Base-by-base conservation (phyloP, 1,140 invertebrate species). In the Galendromus occidentalis region DNA sequence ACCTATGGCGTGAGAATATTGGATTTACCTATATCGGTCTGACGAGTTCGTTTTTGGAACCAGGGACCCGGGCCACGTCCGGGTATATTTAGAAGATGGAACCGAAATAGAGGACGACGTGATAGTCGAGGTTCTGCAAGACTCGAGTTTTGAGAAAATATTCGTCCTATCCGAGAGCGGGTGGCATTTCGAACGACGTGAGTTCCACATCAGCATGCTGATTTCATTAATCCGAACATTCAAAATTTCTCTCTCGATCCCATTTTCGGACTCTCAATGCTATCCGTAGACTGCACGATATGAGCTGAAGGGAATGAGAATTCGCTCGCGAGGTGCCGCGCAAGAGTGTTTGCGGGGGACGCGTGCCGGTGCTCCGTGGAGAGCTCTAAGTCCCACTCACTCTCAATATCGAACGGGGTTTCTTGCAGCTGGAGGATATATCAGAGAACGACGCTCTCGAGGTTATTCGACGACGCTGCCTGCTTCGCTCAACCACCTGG, bases 111-210 rank as follows among this genome's bases (percentile, higher is more conserved):
- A 59, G 22, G 51, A 59, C 33, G 51, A 59, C 33, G 51, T 59
- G 25, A 59, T 59, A 18, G 51, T 33, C 17, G 51, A 59, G 6
- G 51, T 59, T 29, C 51, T 59, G 12, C 51, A 59, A 25, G 51
- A 59, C 9, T 59, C 51, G 51, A 29, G 25, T 14, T 59, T 59
- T 9, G 51, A 59, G 51, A 59, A 59, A 33, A 33, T 59, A 14
- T 59, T 59, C 51, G 51, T 59, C 22, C 51, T 59, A 1, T 59
- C 51, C 25, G 51, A 59, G 20, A 59, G 51, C 33, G 51, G 51
- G 14, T 59, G 51, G 51, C 51, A 59, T 25, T 59, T 59, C 22
- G 51, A 59, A 59, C 51, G 51, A 59, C 51, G 51, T 59, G 25
- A 25, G 51, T 59, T 14, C n/a, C n/a, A n/a, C n/a, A n/a, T n/a